These are phyloP conservation scores for Drosophila busckii DNA, from an alignment of 1,140 invertebrate genomes.

Conservation along the genomic window DNA sequence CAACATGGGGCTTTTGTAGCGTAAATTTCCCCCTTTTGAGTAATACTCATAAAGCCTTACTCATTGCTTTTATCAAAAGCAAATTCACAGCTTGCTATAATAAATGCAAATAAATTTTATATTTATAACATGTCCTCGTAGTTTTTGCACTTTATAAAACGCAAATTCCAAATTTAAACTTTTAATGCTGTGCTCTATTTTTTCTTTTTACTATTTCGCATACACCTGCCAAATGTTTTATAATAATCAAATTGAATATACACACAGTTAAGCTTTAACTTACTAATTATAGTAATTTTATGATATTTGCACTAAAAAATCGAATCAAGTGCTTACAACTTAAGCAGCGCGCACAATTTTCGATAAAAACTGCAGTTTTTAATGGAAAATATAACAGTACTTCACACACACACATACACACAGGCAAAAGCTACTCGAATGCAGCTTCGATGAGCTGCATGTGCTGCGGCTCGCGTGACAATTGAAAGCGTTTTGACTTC, in stretches of 20 bases:
- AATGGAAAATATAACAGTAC: not conserved
- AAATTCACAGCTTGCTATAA: not conserved
- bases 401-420: not conserved
- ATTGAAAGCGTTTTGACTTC: constrained; percentile 61
- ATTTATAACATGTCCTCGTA: not conserved
- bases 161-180: constrained; percentile 9
- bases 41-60: too few relatives aligned
- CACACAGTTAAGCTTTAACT: constrained; percentile 52
- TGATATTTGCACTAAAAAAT: constrained; percentile 16
- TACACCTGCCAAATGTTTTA: constrained; percentile 50
- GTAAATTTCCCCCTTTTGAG: too few relatives aligned
- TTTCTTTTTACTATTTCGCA: constrained; percentile 44
- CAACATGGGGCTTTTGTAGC: too few relatives aligned
- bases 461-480: constrained; percentile 56
- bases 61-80: too few relatives aligned
- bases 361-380: constrained; percentile 2
- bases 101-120: constrained; percentile 3
- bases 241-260: constrained; percentile 34
- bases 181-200: constrained; percentile 16
- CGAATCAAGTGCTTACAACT: not conserved
- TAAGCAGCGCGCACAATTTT: too few relatives aligned
- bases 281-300: constrained; percentile 54
- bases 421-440: not conserved
- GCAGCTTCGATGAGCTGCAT: constrained; percentile 22
- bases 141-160: too few relatives aligned